Evolutionary conservation across 2,797 vertebrate genomes (phyloP).

Genomic region (Gorsachius magnificus): DNA sequence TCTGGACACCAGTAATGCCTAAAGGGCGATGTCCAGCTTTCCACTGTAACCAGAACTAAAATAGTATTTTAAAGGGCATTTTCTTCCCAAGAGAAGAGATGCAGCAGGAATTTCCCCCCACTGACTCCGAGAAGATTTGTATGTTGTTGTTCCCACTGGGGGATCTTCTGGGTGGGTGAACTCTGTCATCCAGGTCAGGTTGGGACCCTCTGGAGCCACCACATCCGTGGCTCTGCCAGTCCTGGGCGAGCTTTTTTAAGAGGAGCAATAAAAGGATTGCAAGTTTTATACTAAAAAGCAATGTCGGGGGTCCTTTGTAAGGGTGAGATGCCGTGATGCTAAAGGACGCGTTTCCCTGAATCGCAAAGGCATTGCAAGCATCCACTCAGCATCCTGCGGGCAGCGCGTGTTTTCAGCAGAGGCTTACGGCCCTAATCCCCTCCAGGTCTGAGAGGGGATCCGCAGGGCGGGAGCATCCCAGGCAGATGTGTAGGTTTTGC

Average conservation of each 20-base stretch:
- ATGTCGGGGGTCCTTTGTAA: background rate
- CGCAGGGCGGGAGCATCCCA: fast-evolving
- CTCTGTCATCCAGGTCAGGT: background rate
- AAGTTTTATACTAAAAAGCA: background rate
- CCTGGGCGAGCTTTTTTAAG: background rate
- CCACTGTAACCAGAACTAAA: slow-evolving; percentile 34
- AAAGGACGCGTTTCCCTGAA: background rate
- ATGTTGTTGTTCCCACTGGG: background rate
- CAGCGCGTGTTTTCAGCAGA: fast-evolving
- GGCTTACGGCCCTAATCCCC: background rate
- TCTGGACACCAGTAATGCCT: background rate
- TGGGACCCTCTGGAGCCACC: background rate
- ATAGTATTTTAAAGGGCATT: background rate
- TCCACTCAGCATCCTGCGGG: fast-evolving
- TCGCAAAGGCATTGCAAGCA: background rate
- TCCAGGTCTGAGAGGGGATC: background rate
- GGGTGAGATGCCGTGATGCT: background rate
- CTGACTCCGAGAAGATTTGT: background rate
- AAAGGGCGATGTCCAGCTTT: background rate
- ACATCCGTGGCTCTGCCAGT: background rate
- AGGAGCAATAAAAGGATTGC: background rate
- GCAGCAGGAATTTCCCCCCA: background rate
- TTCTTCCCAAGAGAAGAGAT: slow-evolving; percentile 34
- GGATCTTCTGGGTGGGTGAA: background rate
- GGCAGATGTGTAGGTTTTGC: background rate